phyloP scores from a whole-genome alignment of 2,113 vertebrate genomes.

The Pterocles burchelli region DNA sequence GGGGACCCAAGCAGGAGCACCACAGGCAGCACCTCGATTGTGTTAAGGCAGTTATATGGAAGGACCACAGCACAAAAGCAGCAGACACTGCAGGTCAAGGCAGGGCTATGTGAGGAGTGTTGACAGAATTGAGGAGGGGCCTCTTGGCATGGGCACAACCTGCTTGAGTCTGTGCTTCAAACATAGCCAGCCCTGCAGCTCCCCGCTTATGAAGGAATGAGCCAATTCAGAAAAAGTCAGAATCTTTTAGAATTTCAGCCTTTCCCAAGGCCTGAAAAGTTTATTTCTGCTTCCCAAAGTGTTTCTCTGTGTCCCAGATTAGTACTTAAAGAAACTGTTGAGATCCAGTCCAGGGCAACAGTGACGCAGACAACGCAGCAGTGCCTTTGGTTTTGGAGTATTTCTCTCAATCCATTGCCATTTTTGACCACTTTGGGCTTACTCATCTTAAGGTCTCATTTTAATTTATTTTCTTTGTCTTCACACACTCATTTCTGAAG shows the following conservation, averaged over 20 bases:
- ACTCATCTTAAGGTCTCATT: not conserved
- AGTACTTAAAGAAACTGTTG: not conserved
- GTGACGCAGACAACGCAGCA: not conserved
- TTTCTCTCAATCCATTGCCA: not conserved
- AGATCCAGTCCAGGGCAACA: not conserved
- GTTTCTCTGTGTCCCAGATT: not conserved
- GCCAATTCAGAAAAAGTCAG: not conserved
- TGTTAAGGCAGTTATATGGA: not conserved
- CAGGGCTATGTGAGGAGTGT: not conserved
- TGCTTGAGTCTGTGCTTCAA: not conserved
- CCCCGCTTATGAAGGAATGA: fast-evolving
- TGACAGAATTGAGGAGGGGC: not conserved
- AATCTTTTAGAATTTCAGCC: not conserved
- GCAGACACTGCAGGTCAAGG: not conserved
- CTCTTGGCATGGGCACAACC: not conserved
- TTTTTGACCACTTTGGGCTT: not conserved
- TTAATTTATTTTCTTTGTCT: not conserved
- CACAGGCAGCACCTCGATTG: not conserved
- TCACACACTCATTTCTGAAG: not conserved
- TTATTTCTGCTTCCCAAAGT: not conserved
- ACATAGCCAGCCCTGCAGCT: fast-evolving
- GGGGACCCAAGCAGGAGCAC: not conserved
- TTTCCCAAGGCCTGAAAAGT: not conserved
- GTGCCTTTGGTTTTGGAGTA: not conserved
- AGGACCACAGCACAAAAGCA: not conserved